Conservation (phyloP, 2,797 vertebrate genomes). For the Molossus alvarezi region DNA sequence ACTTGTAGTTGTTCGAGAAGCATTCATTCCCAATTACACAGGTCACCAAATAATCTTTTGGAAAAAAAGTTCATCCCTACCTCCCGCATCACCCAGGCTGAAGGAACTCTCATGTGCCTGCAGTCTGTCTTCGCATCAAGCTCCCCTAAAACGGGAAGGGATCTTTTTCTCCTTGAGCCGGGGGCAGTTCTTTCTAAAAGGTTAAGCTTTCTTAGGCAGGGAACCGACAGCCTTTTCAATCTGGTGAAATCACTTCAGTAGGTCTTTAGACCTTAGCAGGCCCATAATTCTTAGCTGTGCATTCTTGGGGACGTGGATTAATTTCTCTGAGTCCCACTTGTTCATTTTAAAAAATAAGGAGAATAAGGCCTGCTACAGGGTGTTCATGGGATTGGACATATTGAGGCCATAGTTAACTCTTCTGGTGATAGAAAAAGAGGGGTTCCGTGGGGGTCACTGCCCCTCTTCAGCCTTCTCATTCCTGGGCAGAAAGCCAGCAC, state of each 20-base stretch:
- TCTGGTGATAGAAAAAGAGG: neutral
- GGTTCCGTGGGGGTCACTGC: neutral
- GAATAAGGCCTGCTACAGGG: neutral
- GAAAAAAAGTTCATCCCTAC: neutral
- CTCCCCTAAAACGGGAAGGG: neutral
- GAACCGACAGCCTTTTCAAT: neutral
- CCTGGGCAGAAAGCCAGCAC: neutral
- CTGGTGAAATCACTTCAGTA: neutral
- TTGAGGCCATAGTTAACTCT: too few species aligned
- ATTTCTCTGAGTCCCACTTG: neutral
- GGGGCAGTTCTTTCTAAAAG: neutral
- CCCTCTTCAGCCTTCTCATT: neutral
- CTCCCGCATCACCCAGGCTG: neutral
- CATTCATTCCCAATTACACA: neutral
- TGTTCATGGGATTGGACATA: neutral
- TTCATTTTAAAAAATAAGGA: neutral
- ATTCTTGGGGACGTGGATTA: neutral
- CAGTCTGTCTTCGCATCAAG: neutral
- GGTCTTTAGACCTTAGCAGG: neutral
- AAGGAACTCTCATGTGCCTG: neutral
- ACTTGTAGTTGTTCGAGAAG: neutral
- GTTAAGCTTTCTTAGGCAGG: neutral
- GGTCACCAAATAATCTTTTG: neutral
- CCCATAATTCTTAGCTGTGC: neutral
- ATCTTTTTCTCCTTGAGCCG: neutral